These are phyloP conservation scores for Drosophila sturtevanti DNA, from an alignment of 1,140 invertebrate species.

Conservation along the genomic window DNA sequence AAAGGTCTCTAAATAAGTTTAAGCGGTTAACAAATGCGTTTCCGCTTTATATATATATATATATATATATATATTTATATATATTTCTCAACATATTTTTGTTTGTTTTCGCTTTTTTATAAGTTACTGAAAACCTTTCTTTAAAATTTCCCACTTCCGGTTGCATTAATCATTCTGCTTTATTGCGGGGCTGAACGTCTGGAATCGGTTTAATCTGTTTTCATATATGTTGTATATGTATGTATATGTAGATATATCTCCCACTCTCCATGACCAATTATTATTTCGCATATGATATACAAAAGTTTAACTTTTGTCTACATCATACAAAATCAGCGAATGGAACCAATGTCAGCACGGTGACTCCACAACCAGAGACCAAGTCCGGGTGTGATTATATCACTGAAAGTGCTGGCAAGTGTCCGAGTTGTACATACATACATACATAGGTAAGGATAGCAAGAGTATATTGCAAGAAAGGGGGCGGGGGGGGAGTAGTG, in stretches of 20 bases:
- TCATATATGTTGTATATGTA: no score
- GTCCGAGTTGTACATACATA: slow-evolving; percentile 3
- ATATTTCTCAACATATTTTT: slow-evolving; percentile 23
- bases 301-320: slow-evolving; percentile 43
- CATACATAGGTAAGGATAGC: not conserved
- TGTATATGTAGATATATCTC: no score
- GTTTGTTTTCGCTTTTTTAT: slow-evolving; percentile 35
- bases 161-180: slow-evolving; percentile 29
- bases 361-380: slow-evolving; percentile 23
- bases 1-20: not conserved
- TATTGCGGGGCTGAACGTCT: slow-evolving; percentile 35
- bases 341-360: slow-evolving; percentile 60
- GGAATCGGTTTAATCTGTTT: slow-evolving; percentile 17
- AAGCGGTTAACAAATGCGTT: not conserved
- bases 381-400: slow-evolving; percentile 59
- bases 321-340: slow-evolving; percentile 62
- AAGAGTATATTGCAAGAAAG: not conserved
- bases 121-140: slow-evolving; percentile 42
- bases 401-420: slow-evolving; percentile 27
- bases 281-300: slow-evolving; percentile 21
- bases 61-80: not conserved
- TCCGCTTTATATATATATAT: not conserved
- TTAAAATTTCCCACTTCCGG: slow-evolving; percentile 41
- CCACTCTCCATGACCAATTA: slow-evolving; percentile 17
- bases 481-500: not conserved